Evolutionary conservation across 2,113 vertebrate species (phyloP), one percentile per base, ranked within the genome.

Genomic region (Brachionichthys hirsutus): DNA sequence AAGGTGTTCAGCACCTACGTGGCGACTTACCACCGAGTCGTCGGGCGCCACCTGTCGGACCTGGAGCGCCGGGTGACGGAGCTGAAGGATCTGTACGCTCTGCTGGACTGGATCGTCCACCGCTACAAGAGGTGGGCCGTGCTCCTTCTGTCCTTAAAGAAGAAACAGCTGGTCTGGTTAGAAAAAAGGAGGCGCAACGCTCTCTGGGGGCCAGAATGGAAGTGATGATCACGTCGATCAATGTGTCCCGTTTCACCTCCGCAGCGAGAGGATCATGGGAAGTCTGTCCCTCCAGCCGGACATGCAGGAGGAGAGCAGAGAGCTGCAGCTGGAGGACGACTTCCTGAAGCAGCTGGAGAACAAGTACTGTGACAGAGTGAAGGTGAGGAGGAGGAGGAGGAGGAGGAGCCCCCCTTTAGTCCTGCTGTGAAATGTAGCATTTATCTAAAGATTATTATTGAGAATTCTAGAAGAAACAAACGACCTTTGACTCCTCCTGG

Each of bases 81-180:
- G 36, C 38, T 46, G 12, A 92, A 77, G 67, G 91, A 92, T 42
- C 81, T 85, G 48, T 68, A 81, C 6, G 62, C 58, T 12, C 85
- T 92, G 48, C 78, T 92, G 67, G 59, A 90, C 64, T 92, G 89
- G 85, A 90, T 87, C 64, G 55, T 88, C 68, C 79, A 91, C 52
- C 20, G 9, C n/a, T 92, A 90, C 75, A 55, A 73, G 35, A 89
- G 90, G 92, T 92, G 36, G 12, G 36, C 8, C 36, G 36, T 1
- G 36, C 9, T 9, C 36, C 9, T 38, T 38, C 9, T 11, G 10
- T 12, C 36, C 10, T 38, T 38, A 7, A 38, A 12, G 3, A 6
- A 10, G 36, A 38, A 12, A 38, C 36, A 30, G 24, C 5, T 6
- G 8, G 24, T 30, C 24, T 6, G 24, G 24, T 30, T 8, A 30